Base-by-base conservation (phyloP, 2,888 invertebrate species). In the Slavum lentiscoides region DNA sequence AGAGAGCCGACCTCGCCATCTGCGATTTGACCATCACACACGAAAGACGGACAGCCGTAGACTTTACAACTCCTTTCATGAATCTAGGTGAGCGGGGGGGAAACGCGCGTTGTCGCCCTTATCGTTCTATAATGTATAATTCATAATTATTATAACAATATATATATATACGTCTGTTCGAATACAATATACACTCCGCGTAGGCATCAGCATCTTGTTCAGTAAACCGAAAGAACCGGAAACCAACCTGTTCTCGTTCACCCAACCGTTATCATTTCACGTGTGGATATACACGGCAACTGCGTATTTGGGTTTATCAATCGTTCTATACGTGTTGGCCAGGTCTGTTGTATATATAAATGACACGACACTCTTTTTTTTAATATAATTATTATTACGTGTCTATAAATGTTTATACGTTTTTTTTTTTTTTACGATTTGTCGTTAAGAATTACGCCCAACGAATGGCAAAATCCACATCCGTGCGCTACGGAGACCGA, bases 41-140 rank as follows among this genome's bases (percentile, higher is more conserved):
- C 86, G 92, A 94, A 77, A 89, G 99, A 74, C 91, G 97, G 84
- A 91, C 92, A 83, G 92, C 91, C 55, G 95, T 96, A n/a, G 97
- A 97, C 87, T 97, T 97, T 86, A 96, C 96, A 0, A 95, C 95
- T 88, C 98, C 98, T 0, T 99, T 98, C 87, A 97, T 99, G 95
- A 96, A 95, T 84, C 88, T 98, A 83, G 95, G 95, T 88, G 86
- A 87, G 30, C 4, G 30, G 4, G 30, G 30, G 39, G 0, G 23
- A 23, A 8, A 7, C 39, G 86, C 55, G n/a, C 53, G 30, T 55
- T 61, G 21, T 15, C 43, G 23, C 62, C 39, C 5, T 3, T 39
- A 39, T 23, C 11, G 37, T 64, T 37, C n/a, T n/a, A 30, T 30
- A 1, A 58, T 58, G n/a, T 11, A 11, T 11, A 11, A 11, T 49